phyloP scores from a whole-genome alignment of 2,113 vertebrate genomes.

The Micronycteris hirsuta region DNA sequence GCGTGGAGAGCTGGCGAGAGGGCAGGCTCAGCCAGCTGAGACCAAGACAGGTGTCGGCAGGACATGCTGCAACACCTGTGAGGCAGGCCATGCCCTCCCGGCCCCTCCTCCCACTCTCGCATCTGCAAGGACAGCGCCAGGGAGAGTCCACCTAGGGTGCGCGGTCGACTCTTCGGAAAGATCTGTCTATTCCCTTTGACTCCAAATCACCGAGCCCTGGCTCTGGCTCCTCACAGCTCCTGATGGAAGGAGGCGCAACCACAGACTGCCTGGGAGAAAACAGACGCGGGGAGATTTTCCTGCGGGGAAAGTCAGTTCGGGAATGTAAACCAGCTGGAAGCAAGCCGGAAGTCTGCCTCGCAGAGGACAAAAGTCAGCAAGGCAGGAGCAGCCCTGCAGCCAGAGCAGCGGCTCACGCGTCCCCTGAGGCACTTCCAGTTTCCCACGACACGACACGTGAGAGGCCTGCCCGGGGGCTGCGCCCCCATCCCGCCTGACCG shows the following conservation, averaged over 20 bases:
- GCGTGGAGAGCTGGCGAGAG: not conserved
- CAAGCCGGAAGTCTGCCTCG: not conserved
- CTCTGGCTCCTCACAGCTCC: not conserved
- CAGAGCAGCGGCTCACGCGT: not conserved
- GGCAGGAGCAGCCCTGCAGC: not conserved
- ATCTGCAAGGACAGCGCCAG: not conserved
- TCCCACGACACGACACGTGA: rapidly evolving
- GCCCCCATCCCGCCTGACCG: not conserved
- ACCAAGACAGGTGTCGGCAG: not conserved
- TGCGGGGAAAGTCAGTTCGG: not conserved
- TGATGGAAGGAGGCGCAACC: not conserved
- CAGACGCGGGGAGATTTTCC: rapidly evolving
- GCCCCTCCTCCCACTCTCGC: not conserved
- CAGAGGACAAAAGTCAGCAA: not conserved
- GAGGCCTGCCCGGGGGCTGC: not conserved
- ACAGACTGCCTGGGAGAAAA: not conserved
- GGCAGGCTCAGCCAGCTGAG: not conserved
- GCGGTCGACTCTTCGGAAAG: not conserved
- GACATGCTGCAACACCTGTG: not conserved
- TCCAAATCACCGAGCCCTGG: not conserved
- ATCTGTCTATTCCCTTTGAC: not conserved
- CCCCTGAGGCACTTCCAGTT: not conserved
- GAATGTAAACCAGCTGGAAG: rapidly evolving
- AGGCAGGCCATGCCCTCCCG: not conserved
- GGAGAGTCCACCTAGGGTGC: rapidly evolving